A percentile compares a stretch with the other conserved stretches of the same genome.
Evolutionary conservation across 2,888 invertebrate species (phyloP).

Genomic region (Heliothis peltigera): DNA sequence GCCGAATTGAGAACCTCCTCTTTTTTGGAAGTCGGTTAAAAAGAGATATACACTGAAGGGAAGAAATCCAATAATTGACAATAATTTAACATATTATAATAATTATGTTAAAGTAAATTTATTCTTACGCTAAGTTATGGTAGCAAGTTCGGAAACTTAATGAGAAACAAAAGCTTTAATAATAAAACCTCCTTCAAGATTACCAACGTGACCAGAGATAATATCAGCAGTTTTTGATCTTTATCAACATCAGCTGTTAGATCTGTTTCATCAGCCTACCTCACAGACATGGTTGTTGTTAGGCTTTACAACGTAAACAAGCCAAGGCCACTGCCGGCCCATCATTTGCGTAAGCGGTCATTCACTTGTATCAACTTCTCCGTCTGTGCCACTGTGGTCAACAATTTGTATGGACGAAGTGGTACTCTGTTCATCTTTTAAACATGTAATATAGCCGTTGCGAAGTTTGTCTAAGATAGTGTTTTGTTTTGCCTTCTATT

Average conservation of each 20-base stretch:
- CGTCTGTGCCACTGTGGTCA: conserved; percentile 51
- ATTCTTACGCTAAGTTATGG: too few relatives aligned
- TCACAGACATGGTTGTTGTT: conserved; percentile 31
- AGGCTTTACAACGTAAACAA: conserved; percentile 49
- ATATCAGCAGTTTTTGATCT: neutral
- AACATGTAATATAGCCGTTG: conserved; percentile 42
- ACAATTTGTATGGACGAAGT: conserved; percentile 51
- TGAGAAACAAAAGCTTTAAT: too few relatives aligned
- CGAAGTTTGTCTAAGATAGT: conserved; percentile 1
- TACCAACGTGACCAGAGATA: neutral
- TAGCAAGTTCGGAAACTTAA: too few relatives aligned
- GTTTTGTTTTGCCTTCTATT: neutral
- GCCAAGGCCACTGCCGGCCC: conserved; percentile 59
- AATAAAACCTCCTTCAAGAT: neutral
- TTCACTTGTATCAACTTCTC: conserved; percentile 53
- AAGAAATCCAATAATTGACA: too few relatives aligned
- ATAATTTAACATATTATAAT: too few relatives aligned
- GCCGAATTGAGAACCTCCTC: too few relatives aligned
- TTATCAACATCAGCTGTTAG: neutral
- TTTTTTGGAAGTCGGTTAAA: too few relatives aligned
- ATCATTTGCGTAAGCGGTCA: conserved; percentile 63
- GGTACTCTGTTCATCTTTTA: conserved; percentile 42
- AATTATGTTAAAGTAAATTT: too few relatives aligned
- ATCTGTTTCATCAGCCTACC: conserved; percentile 24
- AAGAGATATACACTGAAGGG: too few relatives aligned